Base-by-base conservation (phyloP, 2,888 invertebrate species). In the Drosophila monieri region DNA sequence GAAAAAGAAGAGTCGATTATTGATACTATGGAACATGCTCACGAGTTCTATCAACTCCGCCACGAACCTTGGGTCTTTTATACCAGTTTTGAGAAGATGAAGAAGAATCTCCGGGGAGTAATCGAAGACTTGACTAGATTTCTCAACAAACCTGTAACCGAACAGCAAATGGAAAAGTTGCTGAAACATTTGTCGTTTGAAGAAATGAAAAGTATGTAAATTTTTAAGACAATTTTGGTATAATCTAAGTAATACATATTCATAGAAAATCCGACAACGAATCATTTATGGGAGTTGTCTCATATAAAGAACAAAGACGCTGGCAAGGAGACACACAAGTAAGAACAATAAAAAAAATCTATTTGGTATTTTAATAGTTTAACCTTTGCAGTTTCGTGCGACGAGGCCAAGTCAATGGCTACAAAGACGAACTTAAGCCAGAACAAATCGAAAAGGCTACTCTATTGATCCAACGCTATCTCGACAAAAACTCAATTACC, bases 81-180 rank as follows among this genome's bases (percentile, higher is more conserved):
- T 10, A 80, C 90, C 0, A 83, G 78, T n/a, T 89, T 77, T 23
- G 89, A 90, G 56, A 67, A 73, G 3, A 88, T 90, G 90, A 90
- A 89, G 41, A 57, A 32, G 1, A 70, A 90, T 78, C 66, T 89
- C 1, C 53, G 79, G 0, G 55, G 60, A 9, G 78, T 87, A 6
- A 76, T 90, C n/a, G 58, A 58, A 0, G 85, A 88, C 12, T 47
- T 84, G 1, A 84, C 86, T 14, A 46, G 51, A 2, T 89, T 90
- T 65, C 68, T 90, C 1, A 55, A 77, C 23, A 89, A 84, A 60
- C 25, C 73, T 0, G 56, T 85, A 3, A 76, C 67, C 0, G 73
- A 79, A 0, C 48, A 77, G 2, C 77, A 83, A 62, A 78, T 89
- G 76, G 60, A 79, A 6, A 54, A 69, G 14, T 66, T 90, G 4